A percentile compares a stretch with the other conserved stretches of the same genome.
Evolutionary conservation across 2,797 vertebrate species (phyloP).

Genomic region (Rhincodon typus): DNA sequence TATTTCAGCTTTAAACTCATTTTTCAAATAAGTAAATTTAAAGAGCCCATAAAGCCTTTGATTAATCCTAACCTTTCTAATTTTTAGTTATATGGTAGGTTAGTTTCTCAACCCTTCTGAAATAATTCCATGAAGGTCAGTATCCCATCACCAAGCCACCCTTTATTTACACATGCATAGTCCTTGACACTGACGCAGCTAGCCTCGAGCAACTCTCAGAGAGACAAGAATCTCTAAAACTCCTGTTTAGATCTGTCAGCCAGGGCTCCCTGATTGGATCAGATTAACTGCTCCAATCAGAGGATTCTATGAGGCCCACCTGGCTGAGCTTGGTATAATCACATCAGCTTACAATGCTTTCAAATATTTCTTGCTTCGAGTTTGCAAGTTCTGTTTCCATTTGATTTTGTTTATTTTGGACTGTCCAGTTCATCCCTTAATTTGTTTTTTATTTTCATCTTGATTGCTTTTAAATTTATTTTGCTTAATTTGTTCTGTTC

Average conservation of each 20-base stretch:
- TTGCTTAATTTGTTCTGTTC: background rate
- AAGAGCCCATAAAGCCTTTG: background rate
- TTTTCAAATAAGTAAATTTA: conserved; percentile 12
- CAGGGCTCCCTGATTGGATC: no score
- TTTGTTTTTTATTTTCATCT: background rate
- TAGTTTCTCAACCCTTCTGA: background rate
- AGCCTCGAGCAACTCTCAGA: no score
- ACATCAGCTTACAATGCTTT: background rate
- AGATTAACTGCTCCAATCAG: no score
- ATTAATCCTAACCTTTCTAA: background rate
- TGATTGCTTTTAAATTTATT: background rate
- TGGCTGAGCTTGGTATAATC: no score
- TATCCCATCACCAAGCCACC: no score
- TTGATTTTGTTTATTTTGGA: background rate
- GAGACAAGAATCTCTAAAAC: no score
- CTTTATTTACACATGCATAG: no score
- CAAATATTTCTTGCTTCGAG: background rate
- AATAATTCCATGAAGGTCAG: no score
- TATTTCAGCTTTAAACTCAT: background rate
- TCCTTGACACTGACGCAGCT: no score
- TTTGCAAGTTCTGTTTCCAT: background rate
- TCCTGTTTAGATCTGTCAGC: no score
- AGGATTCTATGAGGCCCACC: no score
- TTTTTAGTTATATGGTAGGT: background rate
- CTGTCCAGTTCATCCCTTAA: background rate